A percentile compares a stretch with the other conserved stretches of the same genome.
phyloP scores from a whole-genome alignment of 2,888 invertebrate species.

The Cordilura impudica region DNA sequence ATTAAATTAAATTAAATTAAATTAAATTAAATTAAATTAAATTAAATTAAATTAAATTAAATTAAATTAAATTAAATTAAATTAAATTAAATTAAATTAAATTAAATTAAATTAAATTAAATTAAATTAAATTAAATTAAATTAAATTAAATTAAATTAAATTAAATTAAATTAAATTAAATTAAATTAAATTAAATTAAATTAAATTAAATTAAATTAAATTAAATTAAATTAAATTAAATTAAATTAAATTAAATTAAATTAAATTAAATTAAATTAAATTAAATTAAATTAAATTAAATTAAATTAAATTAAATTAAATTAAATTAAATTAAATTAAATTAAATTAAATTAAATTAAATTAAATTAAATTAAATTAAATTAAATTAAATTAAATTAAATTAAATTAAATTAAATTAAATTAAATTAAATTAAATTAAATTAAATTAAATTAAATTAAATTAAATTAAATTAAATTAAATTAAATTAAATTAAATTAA shows the following conservation, averaged over 20 bases:
- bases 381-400: not conserved
- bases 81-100: too few species aligned
- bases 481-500: not conserved
- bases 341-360: not conserved
- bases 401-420: not conserved
- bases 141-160: not conserved
- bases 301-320: not conserved
- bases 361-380: not conserved
- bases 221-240: not conserved
- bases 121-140: constrained; percentile 2
- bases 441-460: not conserved
- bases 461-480: not conserved
- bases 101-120: not conserved
- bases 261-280: not conserved
- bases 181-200: not conserved
- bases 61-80: too few species aligned
- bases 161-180: not conserved
- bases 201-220: not conserved
- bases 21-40: too few species aligned
- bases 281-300: not conserved
- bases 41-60: too few species aligned
- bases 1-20: too few species aligned
- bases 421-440: not conserved
- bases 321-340: not conserved
- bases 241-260: not conserved